Percentiles rank a stretch among this genome's conserved stretches.
Conservation (phyloP, 2,113 vertebrate species). For the Rhombomys opimus region DNA sequence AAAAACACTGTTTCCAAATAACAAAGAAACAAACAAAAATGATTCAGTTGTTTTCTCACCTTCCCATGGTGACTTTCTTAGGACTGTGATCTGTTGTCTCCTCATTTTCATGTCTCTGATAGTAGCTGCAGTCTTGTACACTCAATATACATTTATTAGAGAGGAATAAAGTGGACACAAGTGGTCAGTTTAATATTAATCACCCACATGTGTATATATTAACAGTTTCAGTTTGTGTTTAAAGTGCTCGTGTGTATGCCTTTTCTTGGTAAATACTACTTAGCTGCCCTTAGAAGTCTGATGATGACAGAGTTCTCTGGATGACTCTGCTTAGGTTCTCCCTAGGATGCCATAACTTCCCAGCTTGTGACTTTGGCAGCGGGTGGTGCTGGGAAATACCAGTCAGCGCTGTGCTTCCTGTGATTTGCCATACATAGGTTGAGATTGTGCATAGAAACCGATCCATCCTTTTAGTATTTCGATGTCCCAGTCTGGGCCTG, state of each 20-base stretch:
- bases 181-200: background rate
- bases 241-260: background rate
- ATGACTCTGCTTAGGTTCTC: background rate
- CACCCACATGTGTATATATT: background rate
- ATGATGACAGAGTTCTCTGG: slow-evolving; percentile 28
- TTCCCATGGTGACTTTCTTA: background rate
- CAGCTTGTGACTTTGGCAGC: background rate
- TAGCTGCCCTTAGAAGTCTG: background rate
- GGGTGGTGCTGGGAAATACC: background rate
- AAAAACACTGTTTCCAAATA: no score
- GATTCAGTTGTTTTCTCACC: background rate
- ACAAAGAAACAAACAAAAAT: no score
- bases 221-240: slow-evolving; percentile 28
- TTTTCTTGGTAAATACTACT: slow-evolving; percentile 20
- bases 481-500: background rate
- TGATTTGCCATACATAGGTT: background rate
- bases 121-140: background rate
- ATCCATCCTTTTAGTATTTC: background rate
- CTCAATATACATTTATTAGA: background rate
- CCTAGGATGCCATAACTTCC: slow-evolving; percentile 25
- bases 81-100: background rate
- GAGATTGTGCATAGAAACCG: background rate
- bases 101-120: slow-evolving; percentile 44
- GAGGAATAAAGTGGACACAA: background rate
- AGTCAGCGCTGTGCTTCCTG: background rate